These are phyloP conservation scores for Euproctis similis DNA, from an alignment of 2,888 invertebrate species.

Conservation along the genomic window DNA sequence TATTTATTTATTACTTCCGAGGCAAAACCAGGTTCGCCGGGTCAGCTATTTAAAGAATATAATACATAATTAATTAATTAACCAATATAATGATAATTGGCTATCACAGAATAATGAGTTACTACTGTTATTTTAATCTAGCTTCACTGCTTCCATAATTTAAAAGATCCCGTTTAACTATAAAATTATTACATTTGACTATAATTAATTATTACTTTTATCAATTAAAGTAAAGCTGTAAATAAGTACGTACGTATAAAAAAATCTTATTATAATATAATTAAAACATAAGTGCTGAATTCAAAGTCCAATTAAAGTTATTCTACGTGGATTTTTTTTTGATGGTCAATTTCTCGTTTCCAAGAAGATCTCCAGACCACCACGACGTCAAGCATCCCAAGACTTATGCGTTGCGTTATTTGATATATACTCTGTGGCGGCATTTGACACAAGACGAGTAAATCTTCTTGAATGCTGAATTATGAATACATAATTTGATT, in stretches of 20 bases:
- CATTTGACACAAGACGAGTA: no score
- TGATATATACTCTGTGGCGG: conserved; percentile 32
- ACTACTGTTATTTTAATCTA: no score
- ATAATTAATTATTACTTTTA: background rate
- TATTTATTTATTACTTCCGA: no score
- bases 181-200: background rate
- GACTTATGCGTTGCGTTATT: no score
- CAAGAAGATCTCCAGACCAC: conserved; percentile 40
- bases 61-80: no score
- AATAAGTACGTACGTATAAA: background rate
- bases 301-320: conserved; percentile 5
- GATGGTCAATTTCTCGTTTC: conserved; percentile 22
- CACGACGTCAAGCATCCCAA: conserved; percentile 31
- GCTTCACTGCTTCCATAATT: background rate
- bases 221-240: background rate
- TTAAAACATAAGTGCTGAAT: conserved; percentile 1
- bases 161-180: background rate
- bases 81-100: no score
- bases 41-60: no score
- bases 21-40: no score
- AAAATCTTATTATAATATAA: conserved; percentile 1
- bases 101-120: no score
- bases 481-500: no score
- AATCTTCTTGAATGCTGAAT: no score
- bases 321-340: background rate